These are phyloP conservation scores for Tetropium fuscum DNA, from an alignment of 2,888 invertebrate genomes.

Conservation along the genomic window DNA sequence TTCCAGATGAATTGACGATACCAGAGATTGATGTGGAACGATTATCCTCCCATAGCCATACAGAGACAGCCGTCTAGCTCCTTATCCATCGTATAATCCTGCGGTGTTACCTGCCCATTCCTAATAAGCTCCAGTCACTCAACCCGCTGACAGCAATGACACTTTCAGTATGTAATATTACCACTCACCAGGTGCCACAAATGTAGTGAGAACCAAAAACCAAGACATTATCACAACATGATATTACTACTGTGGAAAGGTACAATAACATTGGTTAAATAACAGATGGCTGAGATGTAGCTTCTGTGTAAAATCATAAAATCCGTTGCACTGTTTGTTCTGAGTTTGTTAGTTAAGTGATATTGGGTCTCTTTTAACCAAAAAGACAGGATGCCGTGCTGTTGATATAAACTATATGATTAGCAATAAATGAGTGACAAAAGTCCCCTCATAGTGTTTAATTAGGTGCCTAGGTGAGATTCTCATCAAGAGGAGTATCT, in stretches of 20 bases:
- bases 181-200: constrained; percentile 20
- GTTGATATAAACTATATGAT: constrained; percentile 62
- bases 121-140: constrained; percentile 46
- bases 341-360: constrained; percentile 61
- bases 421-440: constrained; percentile 64
- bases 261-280: constrained; percentile 35
- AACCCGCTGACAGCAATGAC: constrained; percentile 29
- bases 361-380: constrained; percentile 41
- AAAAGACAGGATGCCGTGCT: constrained; percentile 48
- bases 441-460: constrained; percentile 63
- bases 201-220: constrained; percentile 34
- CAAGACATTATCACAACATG: constrained; percentile 27
- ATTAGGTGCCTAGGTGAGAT: constrained; percentile 65
- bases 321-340: constrained; percentile 56
- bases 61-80: constrained; percentile 91
- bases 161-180: constrained; percentile 26
- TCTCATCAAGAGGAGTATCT: constrained; percentile 42
- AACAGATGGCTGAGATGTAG: constrained; percentile 13
- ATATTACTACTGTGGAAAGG: constrained; percentile 34
- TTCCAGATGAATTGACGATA: constrained; percentile 88
- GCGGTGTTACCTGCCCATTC: constrained; percentile 44
- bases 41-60: constrained; percentile 93
- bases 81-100: constrained; percentile 46
- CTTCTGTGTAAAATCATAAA: constrained; percentile 29
- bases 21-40: constrained; percentile 94